phyloP scores from a whole-genome alignment of 2,797 vertebrate genomes.

The Holocentrus rufus region DNA sequence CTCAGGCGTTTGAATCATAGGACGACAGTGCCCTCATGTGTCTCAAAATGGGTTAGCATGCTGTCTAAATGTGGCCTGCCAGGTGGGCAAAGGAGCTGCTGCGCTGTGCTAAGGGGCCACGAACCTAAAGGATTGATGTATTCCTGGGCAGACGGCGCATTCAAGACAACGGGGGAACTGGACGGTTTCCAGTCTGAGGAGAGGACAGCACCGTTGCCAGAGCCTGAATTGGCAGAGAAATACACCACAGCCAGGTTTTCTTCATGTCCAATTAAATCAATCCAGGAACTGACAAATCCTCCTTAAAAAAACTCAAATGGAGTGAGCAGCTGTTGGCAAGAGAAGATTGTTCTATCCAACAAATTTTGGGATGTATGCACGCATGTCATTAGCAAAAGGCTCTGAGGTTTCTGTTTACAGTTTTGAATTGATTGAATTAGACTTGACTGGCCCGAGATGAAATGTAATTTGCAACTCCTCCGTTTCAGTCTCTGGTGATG shows the following conservation, averaged over 20 bases:
- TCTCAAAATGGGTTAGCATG: not conserved
- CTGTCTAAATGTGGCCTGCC: no score
- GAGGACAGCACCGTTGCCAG: not conserved
- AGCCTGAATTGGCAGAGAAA: not conserved
- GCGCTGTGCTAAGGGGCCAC: not conserved
- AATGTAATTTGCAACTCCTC: no score
- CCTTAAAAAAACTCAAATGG: no score
- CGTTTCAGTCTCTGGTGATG: no score
- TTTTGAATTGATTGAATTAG: no score
- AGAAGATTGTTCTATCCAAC: no score
- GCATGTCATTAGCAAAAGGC: no score
- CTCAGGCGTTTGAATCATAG: constrained; percentile 1
- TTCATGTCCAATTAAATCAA: not conserved
- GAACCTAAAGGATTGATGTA: not conserved
- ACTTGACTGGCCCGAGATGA: no score
- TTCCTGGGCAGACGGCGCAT: not conserved
- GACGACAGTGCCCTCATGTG: constrained; percentile 67
- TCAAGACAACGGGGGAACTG: not conserved
- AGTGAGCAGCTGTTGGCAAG: no score
- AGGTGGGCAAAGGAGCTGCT: not conserved
- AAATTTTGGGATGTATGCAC: no score
- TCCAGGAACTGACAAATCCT: not conserved
- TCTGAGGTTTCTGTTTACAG: no score
- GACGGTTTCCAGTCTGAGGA: not conserved
- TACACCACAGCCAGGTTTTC: not conserved